A percentile compares a stretch with the other conserved stretches of the same genome.
Conservation (phyloP, 2,888 invertebrate species). For the Formica aserva region DNA sequence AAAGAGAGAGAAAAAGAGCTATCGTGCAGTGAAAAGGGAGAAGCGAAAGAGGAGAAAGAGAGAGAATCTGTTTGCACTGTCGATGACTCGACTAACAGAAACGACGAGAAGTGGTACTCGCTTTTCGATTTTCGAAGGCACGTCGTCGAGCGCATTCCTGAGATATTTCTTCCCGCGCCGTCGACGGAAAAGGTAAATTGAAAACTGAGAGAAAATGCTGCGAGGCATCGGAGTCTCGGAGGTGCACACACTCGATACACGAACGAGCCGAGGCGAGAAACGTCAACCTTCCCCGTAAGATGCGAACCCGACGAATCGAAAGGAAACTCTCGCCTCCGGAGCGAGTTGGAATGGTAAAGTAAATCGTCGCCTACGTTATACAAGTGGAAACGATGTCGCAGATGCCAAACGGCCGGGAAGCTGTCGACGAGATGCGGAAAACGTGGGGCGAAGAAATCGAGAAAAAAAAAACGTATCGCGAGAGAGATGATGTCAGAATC, state of each 20-base stretch:
- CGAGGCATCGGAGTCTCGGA: slow-evolving; percentile 9
- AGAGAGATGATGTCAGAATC: slow-evolving; percentile 42
- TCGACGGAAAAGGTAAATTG: slow-evolving; percentile 41
- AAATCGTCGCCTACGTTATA: slow-evolving; percentile 70
- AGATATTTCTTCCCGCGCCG: slow-evolving; percentile 41
- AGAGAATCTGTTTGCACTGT: slow-evolving; percentile 74
- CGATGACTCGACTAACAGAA: slow-evolving; percentile 78
- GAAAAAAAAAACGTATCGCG: background rate
- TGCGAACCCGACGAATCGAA: slow-evolving; percentile 50
- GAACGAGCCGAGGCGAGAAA: slow-evolving; percentile 33
- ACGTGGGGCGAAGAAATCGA: background rate
- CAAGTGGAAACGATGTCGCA: slow-evolving; percentile 51
- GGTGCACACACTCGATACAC: slow-evolving; percentile 27
- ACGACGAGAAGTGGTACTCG: slow-evolving; percentile 61
- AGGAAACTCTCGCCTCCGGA: slow-evolving; percentile 57
- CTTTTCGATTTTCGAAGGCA: slow-evolving; percentile 58
- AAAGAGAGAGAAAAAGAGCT: background rate
- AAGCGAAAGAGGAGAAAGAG: slow-evolving; percentile 54
- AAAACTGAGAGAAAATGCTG: slow-evolving; percentile 35
- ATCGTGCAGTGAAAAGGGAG: slow-evolving; percentile 61
- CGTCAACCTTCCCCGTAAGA: slow-evolving; percentile 38
- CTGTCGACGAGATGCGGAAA: slow-evolving; percentile 34
- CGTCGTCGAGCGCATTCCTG: slow-evolving; percentile 52
- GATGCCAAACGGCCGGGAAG: slow-evolving; percentile 39
- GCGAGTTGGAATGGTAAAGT: slow-evolving; percentile 56